Conservation (phyloP, 2,797 vertebrate species). For the Leptodactylus fallax region DNA sequence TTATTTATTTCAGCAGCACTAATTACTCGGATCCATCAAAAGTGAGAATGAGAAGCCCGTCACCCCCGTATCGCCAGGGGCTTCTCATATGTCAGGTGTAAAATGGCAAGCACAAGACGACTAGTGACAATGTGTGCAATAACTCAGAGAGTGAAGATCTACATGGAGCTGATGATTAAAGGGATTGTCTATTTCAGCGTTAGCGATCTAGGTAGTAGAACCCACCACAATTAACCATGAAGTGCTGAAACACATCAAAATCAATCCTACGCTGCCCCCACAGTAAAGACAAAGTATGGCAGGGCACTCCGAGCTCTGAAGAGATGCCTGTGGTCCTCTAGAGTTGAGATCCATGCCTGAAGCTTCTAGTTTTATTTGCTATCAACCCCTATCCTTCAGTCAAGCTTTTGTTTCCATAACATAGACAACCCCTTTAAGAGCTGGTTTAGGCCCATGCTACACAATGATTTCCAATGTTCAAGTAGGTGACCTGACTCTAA, state of each 20-base stretch:
- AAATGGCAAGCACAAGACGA: background rate
- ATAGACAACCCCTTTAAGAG: too few relatives aligned
- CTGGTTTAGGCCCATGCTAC: too few relatives aligned
- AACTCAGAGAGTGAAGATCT: background rate
- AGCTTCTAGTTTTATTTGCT: too few relatives aligned
- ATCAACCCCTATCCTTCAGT: too few relatives aligned
- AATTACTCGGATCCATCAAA: constrained; percentile 53
- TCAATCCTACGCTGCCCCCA: background rate
- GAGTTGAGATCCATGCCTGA: background rate
- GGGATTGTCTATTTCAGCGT: background rate
- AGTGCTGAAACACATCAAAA: background rate
- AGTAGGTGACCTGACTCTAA: too few relatives aligned
- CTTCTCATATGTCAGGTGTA: background rate
- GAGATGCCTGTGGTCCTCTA: background rate
- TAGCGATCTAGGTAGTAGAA: background rate
- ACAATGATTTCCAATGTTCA: too few relatives aligned
- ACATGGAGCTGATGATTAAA: background rate
- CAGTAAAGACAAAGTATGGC: background rate
- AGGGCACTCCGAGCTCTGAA: background rate
- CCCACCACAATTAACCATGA: background rate
- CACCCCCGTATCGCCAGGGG: constrained; percentile 10
- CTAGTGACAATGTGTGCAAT: constrained; percentile 3
- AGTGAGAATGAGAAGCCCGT: constrained; percentile 7
- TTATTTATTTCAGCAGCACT: constrained; percentile 32
- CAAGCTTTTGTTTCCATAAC: too few relatives aligned